phyloP scores from a whole-genome alignment of 1,140 invertebrate species.

The Micrasema minimum region DNA sequence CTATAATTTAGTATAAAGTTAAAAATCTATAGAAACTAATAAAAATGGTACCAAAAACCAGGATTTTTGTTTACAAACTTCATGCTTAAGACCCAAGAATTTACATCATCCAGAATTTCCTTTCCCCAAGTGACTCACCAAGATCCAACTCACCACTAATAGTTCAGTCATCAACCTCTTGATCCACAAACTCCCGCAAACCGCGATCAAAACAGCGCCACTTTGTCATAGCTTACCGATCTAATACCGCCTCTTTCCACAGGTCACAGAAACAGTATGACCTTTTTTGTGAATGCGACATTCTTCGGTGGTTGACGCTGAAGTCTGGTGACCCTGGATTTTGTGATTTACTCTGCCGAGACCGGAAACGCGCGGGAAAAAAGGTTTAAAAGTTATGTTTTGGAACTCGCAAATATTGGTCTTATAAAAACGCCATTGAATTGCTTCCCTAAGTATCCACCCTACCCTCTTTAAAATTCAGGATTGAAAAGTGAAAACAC shows the following conservation, averaged over 20 bases:
- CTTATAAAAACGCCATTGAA: no score
- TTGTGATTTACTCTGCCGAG: slow-evolving; percentile 8
- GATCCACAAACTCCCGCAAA: neutral
- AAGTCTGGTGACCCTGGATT: neutral
- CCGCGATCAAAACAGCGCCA: neutral
- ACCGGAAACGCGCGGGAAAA: slow-evolving; percentile 6
- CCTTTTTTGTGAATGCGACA: neutral
- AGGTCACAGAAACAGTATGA: neutral
- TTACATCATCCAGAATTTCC: no score
- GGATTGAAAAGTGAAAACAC: no score
- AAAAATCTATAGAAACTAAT: no score
- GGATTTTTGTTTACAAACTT: no score
- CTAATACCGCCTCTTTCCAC: no score
- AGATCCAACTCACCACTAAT: neutral
- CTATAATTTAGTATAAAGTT: no score
- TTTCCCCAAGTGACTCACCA: neutral
- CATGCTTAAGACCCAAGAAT: no score
- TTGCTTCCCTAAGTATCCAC: no score
- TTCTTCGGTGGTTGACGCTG: neutral
- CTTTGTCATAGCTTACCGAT: neutral
- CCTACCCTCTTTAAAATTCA: no score
- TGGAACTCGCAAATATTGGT: no score
- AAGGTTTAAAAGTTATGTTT: neutral
- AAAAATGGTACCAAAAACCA: no score
- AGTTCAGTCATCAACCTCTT: slow-evolving; percentile 15